Conservation (phyloP, 2,888 invertebrate species). For the Sminthurinus aureus region DNA sequence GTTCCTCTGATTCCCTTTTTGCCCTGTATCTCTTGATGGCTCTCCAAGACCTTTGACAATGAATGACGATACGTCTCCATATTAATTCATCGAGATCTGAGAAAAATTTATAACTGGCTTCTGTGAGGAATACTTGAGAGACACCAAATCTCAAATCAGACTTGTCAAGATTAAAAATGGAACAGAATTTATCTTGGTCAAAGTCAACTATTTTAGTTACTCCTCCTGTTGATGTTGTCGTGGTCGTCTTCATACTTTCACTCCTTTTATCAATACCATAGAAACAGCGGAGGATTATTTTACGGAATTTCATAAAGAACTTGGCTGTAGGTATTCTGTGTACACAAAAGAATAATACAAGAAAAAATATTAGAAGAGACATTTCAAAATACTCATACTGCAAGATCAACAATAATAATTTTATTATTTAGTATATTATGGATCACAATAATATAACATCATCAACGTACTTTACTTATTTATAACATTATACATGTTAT, state of each 20-base stretch:
- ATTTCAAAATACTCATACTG: neutral
- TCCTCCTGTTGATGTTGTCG: too few relatives aligned
- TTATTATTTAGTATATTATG: conserved; percentile 1
- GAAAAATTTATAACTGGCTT: conserved; percentile 46
- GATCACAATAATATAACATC: conserved; percentile 16
- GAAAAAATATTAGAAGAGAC: neutral
- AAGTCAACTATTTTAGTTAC: neutral
- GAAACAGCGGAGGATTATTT: conserved; percentile 14
- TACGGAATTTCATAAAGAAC: conserved; percentile 31
- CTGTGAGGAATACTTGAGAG: conserved; percentile 49
- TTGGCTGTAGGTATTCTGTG: conserved; percentile 37
- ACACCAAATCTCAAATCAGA: conserved; percentile 48
- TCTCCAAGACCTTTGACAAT: conserved; percentile 49
- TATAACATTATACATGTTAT: too few relatives aligned
- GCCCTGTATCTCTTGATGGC: conserved; percentile 21
- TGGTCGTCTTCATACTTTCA: too few relatives aligned
- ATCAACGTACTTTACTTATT: neutral
- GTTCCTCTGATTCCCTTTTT: neutral
- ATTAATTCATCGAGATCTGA: conserved; percentile 39
- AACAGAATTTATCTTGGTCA: conserved; percentile 22
- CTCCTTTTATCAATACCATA: neutral
- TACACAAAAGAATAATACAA: neutral
- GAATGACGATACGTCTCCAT: conserved; percentile 5
- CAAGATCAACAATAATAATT: too few relatives aligned
- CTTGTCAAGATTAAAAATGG: conserved; percentile 20